A percentile compares a stretch with the other conserved stretches of the same genome.
Conservation (phyloP, 2,113 vertebrate genomes). For the Natator depressus region DNA sequence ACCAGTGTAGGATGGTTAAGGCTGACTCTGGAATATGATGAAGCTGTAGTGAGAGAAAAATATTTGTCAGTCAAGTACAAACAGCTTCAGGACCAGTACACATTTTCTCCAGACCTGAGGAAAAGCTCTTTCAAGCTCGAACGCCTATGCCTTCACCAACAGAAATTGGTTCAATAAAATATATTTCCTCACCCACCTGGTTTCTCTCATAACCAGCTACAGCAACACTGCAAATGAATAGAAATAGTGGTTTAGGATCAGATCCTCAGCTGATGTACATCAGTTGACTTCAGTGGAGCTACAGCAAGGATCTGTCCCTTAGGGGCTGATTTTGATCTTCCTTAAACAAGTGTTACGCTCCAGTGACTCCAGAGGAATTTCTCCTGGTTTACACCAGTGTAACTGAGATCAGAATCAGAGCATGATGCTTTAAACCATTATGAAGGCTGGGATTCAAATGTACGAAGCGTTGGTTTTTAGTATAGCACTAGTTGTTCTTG, state of each 20-base stretch:
- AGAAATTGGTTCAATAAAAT: neutral
- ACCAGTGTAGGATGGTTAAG: neutral
- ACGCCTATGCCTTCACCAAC: neutral
- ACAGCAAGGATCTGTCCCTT: neutral
- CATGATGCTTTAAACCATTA: neutral
- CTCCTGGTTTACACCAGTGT: neutral
- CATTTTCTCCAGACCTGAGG: neutral
- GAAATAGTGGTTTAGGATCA: neutral
- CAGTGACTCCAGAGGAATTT: neutral
- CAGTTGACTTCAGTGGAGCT: neutral
- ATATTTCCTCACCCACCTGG: neutral
- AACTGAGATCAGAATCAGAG: neutral
- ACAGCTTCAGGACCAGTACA: neutral
- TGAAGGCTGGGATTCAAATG: neutral
- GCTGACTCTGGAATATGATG: neutral
- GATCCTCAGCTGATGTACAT: neutral
- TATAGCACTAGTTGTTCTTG: neutral
- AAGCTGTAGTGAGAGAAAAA: neutral
- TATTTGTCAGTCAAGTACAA: neutral
- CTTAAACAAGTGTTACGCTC: neutral
- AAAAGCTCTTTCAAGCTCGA: neutral
- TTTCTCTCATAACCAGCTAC: neutral
- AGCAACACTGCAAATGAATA: neutral
- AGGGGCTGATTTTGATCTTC: neutral
- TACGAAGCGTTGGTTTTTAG: slow-evolving; percentile 9